phyloP scores from a whole-genome alignment of 2,797 vertebrate genomes.

The Thamnophis elegans region DNA sequence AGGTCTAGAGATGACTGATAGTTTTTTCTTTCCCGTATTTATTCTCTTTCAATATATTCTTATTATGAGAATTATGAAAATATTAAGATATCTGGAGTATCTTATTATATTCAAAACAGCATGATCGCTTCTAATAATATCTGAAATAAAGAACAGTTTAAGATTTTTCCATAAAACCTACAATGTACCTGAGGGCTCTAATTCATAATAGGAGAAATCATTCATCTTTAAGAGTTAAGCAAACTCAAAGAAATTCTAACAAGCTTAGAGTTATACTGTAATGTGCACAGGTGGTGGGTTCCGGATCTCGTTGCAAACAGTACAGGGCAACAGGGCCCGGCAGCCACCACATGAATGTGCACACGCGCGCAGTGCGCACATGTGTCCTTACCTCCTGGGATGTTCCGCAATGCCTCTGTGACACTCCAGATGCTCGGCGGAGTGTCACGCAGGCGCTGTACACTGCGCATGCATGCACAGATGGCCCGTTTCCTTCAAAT shows the following conservation, averaged over 20 bases:
- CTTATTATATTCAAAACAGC: neutral
- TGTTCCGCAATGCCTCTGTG: too few relatives aligned
- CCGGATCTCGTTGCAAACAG: too few relatives aligned
- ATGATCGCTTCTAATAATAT: neutral
- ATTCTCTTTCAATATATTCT: too few relatives aligned
- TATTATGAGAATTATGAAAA: neutral
- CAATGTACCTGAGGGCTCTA: accelerated
- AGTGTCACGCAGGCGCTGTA: too few relatives aligned
- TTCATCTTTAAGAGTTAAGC: neutral
- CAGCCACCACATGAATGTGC: too few relatives aligned
- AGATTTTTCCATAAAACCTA: neutral
- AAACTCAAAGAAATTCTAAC: neutral
- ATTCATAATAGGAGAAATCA: neutral
- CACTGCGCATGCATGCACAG: too few relatives aligned
- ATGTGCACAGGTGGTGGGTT: too few relatives aligned
- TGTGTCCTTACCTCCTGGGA: too few relatives aligned
- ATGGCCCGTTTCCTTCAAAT: too few relatives aligned
- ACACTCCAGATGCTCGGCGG: too few relatives aligned
- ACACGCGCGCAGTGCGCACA: too few relatives aligned
- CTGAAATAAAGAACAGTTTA: slow-evolving; percentile 6
- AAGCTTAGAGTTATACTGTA: neutral
- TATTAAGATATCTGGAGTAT: neutral
- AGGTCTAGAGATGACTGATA: neutral
- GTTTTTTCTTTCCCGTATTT: neutral
- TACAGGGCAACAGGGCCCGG: too few relatives aligned